phyloP scores from a whole-genome alignment of 2,797 vertebrate genomes.

The Chelonia mydas region DNA sequence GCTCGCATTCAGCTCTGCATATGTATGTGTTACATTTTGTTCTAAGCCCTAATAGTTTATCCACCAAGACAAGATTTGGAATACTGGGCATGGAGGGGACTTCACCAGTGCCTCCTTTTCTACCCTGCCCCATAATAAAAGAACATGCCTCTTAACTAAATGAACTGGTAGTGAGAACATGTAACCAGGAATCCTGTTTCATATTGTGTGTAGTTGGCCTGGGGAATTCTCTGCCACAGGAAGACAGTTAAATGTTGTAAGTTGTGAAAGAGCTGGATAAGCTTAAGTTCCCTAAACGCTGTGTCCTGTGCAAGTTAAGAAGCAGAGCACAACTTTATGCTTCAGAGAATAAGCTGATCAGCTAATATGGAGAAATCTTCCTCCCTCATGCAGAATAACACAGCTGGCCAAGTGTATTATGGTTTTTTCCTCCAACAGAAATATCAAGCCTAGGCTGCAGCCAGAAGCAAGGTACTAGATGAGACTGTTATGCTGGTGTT shows the following conservation, averaged over 20 bases:
- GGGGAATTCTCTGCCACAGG: neutral
- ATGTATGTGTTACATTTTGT: neutral
- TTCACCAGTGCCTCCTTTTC: neutral
- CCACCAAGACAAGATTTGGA: fast-evolving
- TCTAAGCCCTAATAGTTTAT: neutral
- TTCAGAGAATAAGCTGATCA: neutral
- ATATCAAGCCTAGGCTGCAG: neutral
- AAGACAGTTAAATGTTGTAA: neutral
- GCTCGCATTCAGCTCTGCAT: neutral
- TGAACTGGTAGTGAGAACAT: neutral
- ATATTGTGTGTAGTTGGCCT: neutral
- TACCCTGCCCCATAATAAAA: neutral
- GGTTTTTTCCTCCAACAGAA: neutral
- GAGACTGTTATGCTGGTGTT: neutral
- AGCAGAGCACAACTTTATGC: neutral
- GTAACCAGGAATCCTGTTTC: neutral
- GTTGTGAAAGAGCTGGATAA: neutral
- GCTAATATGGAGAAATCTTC: neutral
- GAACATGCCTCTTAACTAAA: neutral
- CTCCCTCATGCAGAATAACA: neutral
- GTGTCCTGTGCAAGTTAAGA: neutral
- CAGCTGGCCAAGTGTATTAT: neutral
- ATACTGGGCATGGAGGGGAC: neutral
- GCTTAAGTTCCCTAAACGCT: neutral
- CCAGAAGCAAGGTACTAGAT: neutral